These are phyloP conservation scores for Ophiothrix spiculata DNA, from an alignment of 35 echinoderm and acorn worm species.

Conservation along the genomic window DNA sequence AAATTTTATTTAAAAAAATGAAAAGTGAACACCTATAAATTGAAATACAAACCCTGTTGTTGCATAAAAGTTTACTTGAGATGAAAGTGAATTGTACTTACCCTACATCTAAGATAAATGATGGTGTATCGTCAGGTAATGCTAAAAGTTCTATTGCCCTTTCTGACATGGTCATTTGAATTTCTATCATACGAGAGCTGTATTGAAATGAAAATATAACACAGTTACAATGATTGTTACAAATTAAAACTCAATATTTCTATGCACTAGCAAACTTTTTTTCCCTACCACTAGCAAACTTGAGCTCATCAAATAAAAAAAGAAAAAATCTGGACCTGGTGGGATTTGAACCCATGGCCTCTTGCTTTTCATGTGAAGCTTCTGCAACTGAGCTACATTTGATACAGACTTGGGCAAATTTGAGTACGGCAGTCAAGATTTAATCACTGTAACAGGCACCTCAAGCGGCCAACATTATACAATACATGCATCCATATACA, in stretches of 20 bases:
- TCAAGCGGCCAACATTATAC: too few species aligned
- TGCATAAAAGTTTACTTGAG: neutral
- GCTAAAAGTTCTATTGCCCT: conserved; percentile 86
- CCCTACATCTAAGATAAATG: conserved; percentile 92
- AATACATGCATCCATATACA: too few species aligned
- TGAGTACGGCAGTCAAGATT: too few species aligned
- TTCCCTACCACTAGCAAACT: too few species aligned
- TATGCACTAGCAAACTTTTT: too few species aligned
- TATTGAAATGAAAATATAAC: conserved; percentile 6
- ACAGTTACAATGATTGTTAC: too few species aligned
- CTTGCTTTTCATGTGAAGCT: neutral
- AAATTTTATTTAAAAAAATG: too few species aligned
- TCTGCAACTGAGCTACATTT: neutral
- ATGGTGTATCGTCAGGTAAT: conserved; percentile 70
- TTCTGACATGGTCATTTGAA: conserved; percentile 96
- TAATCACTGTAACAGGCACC: too few species aligned
- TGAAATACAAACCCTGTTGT: neutral
- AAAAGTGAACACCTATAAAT: too few species aligned
- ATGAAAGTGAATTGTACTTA: conserved; percentile 21
- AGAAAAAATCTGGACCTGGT: neutral
- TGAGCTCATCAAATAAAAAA: too few species aligned
- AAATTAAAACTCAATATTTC: too few species aligned
- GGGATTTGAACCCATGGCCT: neutral
- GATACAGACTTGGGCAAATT: too few species aligned
- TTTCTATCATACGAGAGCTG: conserved; percentile 96